Evolutionary conservation across 2,888 invertebrate genomes (phyloP), one percentile per base, ranked within the genome.

Genomic region (Nudaria mundana): DNA sequence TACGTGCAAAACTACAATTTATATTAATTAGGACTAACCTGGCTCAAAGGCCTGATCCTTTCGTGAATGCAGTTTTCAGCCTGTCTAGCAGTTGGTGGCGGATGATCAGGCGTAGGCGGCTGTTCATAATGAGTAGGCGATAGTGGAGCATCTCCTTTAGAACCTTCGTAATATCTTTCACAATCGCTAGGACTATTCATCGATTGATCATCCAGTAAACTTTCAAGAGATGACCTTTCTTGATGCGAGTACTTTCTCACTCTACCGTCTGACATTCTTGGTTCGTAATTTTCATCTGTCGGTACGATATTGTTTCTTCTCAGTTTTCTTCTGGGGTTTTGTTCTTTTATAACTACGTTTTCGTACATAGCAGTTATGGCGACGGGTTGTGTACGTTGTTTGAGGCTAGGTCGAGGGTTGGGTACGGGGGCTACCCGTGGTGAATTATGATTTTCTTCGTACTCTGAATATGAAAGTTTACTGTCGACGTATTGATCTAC

Each of bases 41-140:
- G 95, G 87, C 95, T 96, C 42, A 96, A 82, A 12, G 97, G 97
- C 66, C 96, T 91, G 67, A 98, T 97, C 81, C 95, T 92, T 73
- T 96, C 95, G 71, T 96, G 95, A 64, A 98, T 98, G 66, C 94
- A 94, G 78, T 92, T 93, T 81, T 96, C 95, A 0, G 98, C 97
- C 60, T 97, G 96, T 64, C 92, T 91, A 3, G 97, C 96, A 6
- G 96, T 94, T 0, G 98, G 98, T 1, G 98, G 97, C 3, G 97
- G 97, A 83, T 97, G 97, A 61, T 97, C 97, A 0, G 97, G 97
- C 7, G 97, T 98, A 6, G 97, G 96, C 7, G 97, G 97, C 80
- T 97, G 97, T 36, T 93, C 92, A 66, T 97, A 97, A 72, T 96
- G 95, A 31, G 96, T 95, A 12, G 97, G 97, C 57, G 96, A 97